Base-by-base conservation (phyloP, 1,140 invertebrate species). In the Vanessa tameamea region DNA sequence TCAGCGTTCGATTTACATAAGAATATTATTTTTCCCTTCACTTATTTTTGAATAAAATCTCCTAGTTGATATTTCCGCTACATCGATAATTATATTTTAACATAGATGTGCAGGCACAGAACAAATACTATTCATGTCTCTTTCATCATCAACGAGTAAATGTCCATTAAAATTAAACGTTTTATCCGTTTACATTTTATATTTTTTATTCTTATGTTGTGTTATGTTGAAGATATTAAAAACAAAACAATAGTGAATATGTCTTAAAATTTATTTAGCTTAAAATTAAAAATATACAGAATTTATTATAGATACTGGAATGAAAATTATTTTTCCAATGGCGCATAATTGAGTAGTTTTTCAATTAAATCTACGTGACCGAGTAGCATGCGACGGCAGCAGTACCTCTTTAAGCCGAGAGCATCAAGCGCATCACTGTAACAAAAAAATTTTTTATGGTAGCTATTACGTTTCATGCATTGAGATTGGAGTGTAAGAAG, bases 351-450 rank as follows among this genome's bases (percentile, higher is more conserved):
- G 9, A 99, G 94, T 7, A 99, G 93, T 93, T 99, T 99, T 92
- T 99, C 99, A 92, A 99, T 99, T 1, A 99, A 94, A 94, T 99
- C 99, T 3, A 99, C 99, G 92, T 99, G 99, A 43, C 99, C 98
- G 15, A 99, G 95, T 12, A 99, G 93, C 99, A 99, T 99, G 80
- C 99, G 94, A 74, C 99, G 94, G 87, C 99, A 99, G 88, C 99
- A 99, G 87, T 99, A 99, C 72, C 99, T 94, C 88, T 99, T 99
- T 66, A 99, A 91, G 9, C 98, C 98, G n/a, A 99, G 93, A 6
- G 98, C 97, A 93, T 99, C 99, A 23, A 99, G 92, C 53, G 99
- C 99, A 95, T 99, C 99, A 85, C 98, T 99, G 92, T 51, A 95
- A 94, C 77, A 84, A 89, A 76, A 83, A 65, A 59, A 23, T 8